phyloP scores from a whole-genome alignment of 2,797 vertebrate species.

The Podarcis siculus region DNA sequence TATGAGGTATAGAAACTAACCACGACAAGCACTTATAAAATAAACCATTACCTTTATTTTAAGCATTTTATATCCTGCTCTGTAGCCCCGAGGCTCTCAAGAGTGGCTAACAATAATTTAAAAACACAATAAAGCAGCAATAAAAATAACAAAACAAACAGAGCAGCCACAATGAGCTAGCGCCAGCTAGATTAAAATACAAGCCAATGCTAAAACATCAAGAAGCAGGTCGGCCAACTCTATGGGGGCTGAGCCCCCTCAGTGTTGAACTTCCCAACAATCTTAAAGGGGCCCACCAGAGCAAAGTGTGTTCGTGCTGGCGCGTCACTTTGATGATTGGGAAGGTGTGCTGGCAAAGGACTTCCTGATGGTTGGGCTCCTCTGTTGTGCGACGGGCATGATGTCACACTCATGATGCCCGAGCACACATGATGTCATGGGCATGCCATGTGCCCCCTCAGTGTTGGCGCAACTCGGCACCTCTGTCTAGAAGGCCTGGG shows the following conservation, averaged over 20 bases:
- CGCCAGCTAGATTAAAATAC: not conserved
- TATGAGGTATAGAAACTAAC: not conserved
- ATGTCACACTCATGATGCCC: too few relatives aligned
- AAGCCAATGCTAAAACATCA: not conserved
- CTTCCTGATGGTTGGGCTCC: too few relatives aligned
- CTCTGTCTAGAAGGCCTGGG: not conserved
- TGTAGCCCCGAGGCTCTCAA: not conserved
- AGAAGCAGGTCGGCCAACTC: too few relatives aligned
- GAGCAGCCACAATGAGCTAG: not conserved
- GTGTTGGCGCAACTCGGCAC: too few relatives aligned
- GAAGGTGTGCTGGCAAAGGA: too few relatives aligned
- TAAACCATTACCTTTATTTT: not conserved
- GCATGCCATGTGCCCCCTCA: too few relatives aligned
- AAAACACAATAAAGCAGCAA: not conserved
- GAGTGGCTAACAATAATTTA: not conserved
- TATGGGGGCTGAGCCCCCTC: too few relatives aligned
- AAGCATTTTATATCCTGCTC: not conserved
- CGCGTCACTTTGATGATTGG: too few relatives aligned
- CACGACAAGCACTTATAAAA: not conserved
- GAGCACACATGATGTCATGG: too few relatives aligned
- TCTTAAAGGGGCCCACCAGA: too few relatives aligned
- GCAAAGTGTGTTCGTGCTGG: too few relatives aligned
- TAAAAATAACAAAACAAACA: not conserved
- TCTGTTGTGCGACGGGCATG: too few relatives aligned
- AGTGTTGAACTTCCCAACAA: rapidly evolving